Conservation (phyloP, 2,888 invertebrate genomes). For the Agriopis marginaria region DNA sequence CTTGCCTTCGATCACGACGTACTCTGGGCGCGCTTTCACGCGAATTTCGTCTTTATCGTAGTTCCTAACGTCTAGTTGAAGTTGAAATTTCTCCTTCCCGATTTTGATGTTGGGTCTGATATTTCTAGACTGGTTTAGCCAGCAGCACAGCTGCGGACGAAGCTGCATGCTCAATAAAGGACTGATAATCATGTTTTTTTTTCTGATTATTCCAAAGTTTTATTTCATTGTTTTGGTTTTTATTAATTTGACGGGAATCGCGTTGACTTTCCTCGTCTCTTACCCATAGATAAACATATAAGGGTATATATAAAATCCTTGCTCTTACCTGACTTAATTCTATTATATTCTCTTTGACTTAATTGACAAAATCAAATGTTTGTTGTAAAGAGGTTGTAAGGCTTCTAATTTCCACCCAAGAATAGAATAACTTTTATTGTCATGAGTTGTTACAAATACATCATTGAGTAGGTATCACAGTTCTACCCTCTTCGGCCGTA, state of each 20-base stretch:
- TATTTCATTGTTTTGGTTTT: background rate
- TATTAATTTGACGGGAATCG: background rate
- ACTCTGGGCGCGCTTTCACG: slow-evolving; percentile 69
- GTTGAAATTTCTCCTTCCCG: slow-evolving; percentile 64
- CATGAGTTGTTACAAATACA: too few relatives aligned
- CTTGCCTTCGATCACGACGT: slow-evolving; percentile 73
- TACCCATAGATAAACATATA: too few relatives aligned
- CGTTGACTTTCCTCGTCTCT: background rate
- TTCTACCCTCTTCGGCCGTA: too few relatives aligned
- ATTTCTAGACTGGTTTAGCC: slow-evolving; percentile 54
- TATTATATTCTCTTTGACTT: too few relatives aligned
- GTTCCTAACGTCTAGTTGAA: slow-evolving; percentile 66
- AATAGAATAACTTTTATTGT: too few relatives aligned
- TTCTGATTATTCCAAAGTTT: background rate
- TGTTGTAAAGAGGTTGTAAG: background rate
- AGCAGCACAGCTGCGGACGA: slow-evolving; percentile 47
- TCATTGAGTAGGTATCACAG: too few relatives aligned
- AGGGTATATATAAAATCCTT: too few relatives aligned
- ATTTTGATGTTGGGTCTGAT: slow-evolving; percentile 53
- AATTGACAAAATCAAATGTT: background rate
- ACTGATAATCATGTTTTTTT: slow-evolving; percentile 5
- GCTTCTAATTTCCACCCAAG: background rate
- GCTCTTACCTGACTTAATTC: too few relatives aligned
- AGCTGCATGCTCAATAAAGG: slow-evolving; percentile 2
- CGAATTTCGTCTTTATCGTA: slow-evolving; percentile 70